Conservation (phyloP, 2,888 invertebrate genomes). For the Ditylenchus weischeri region DNA sequence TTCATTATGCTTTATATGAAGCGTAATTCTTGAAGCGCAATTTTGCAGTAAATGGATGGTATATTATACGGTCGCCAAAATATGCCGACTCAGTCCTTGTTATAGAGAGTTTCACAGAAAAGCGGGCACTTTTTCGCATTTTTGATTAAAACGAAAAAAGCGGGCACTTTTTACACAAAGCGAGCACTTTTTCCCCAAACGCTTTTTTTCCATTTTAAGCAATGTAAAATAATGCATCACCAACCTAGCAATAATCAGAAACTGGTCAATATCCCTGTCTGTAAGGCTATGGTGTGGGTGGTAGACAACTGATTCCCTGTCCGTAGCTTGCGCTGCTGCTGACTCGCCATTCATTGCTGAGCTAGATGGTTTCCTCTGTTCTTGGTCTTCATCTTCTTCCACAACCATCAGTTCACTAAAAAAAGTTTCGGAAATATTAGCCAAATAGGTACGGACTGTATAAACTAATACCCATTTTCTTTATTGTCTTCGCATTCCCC, state of each 20-base stretch:
- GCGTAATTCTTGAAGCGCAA: no score
- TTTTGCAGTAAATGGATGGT: no score
- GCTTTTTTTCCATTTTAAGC: no score
- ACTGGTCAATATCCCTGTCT: slow-evolving; percentile 97
- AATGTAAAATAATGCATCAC: slow-evolving; percentile 5
- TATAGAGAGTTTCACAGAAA: no score
- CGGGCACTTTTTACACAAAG: no score
- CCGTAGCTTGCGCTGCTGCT: slow-evolving; percentile 12
- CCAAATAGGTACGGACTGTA: slow-evolving; percentile 10
- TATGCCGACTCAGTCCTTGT: no score
- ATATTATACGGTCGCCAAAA: no score
- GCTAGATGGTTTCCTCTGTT: neutral
- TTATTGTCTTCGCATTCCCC: slow-evolving; percentile 34
- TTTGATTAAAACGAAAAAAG: no score
- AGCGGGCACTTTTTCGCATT: no score
- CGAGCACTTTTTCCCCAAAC: no score
- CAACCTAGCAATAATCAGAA: slow-evolving; percentile 75
- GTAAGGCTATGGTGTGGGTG: slow-evolving; percentile 84
- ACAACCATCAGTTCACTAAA: slow-evolving; percentile 30
- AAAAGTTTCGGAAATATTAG: neutral
- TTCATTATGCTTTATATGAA: no score
- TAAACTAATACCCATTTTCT: slow-evolving; percentile 30
- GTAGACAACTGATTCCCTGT: slow-evolving; percentile 85
- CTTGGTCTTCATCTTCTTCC: slow-evolving; percentile 31
- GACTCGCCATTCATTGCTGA: slow-evolving; percentile 1